These are phyloP conservation scores for Serripes groenlandicus DNA, from an alignment of 2,888 invertebrate species.

Conservation along the genomic window DNA sequence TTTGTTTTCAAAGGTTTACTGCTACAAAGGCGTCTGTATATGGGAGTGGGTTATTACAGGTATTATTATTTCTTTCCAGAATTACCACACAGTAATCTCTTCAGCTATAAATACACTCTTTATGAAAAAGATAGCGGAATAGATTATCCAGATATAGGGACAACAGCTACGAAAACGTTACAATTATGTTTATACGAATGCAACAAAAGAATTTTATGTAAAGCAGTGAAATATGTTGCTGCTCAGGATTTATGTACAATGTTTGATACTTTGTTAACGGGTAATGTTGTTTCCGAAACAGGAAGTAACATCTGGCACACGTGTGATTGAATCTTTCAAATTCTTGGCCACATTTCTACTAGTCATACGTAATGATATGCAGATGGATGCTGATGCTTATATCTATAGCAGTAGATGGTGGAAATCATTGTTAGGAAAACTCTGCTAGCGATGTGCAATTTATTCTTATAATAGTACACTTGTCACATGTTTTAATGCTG, in stretches of 20 bases:
- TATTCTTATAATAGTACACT: too few relatives aligned
- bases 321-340: too few relatives aligned
- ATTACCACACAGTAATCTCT: neutral
- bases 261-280: neutral
- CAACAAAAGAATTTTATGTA: neutral
- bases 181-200: neutral
- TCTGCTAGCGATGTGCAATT: too few relatives aligned
- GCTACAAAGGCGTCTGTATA: too few relatives aligned
- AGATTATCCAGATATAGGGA: slow-evolving; percentile 6
- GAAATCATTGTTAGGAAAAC: too few relatives aligned
- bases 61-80: slow-evolving; percentile 5
- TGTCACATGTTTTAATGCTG: too few relatives aligned
- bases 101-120: neutral
- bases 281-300: neutral
- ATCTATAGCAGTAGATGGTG: too few relatives aligned
- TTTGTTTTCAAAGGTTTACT: too few relatives aligned
- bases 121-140: neutral
- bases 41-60: too few relatives aligned
- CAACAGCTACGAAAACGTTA: neutral
- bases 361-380: too few relatives aligned
- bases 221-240: neutral
- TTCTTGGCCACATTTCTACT: too few relatives aligned
- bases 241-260: neutral
- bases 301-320: neutral
- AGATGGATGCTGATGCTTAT: too few relatives aligned